These are phyloP conservation scores for Chelonus insularis DNA, from an alignment of 1,140 invertebrate genomes.

Conservation along the genomic window DNA sequence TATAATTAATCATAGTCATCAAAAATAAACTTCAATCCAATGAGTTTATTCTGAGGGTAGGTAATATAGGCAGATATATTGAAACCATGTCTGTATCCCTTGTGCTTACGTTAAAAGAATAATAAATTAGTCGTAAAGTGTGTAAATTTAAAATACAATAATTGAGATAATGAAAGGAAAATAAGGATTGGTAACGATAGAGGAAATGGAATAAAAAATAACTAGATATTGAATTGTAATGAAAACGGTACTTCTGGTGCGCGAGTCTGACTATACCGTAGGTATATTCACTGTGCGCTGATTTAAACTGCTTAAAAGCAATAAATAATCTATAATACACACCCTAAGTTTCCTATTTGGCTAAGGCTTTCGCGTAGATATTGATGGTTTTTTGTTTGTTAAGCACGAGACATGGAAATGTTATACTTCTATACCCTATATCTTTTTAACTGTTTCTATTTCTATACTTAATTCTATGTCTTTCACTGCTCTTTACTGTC, in stretches of 20 bases:
- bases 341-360: constrained; percentile 6
- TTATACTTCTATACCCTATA: constrained; percentile 3
- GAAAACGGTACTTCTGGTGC: constrained; percentile 12
- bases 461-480: neutral
- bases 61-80: too few species aligned
- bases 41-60: too few species aligned
- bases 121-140: too few species aligned
- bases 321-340: constrained; percentile 19
- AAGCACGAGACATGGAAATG: constrained; percentile 35
- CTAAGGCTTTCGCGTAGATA: constrained; percentile 38
- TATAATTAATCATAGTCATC: too few species aligned
- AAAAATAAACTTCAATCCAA: too few species aligned
- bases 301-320: neutral
- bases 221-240: too few species aligned
- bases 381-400: constrained; percentile 35
- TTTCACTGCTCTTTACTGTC: neutral
- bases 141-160: too few species aligned
- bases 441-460: constrained; percentile 9
- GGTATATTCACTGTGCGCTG: neutral
- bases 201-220: too few species aligned
- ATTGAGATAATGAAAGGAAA: too few species aligned
- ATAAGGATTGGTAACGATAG: too few species aligned
- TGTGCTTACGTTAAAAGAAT: too few species aligned
- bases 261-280: constrained; percentile 12
- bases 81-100: too few species aligned